These are phyloP conservation scores for Sycobia sp. DNA, from an alignment of 1,140 invertebrate genomes.

Conservation along the genomic window DNA sequence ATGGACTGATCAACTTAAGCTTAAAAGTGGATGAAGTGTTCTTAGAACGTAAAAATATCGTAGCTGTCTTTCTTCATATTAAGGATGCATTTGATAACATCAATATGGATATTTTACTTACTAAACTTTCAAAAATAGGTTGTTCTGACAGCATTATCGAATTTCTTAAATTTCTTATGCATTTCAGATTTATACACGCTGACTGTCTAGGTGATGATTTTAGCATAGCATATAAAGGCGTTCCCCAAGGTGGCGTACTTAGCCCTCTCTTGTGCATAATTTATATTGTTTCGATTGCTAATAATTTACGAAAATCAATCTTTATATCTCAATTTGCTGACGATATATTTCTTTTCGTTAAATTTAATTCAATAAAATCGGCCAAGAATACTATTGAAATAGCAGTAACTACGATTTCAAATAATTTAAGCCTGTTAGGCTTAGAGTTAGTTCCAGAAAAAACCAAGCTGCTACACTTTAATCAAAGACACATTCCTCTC, in stretches of 20 bases:
- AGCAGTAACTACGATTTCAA: not conserved
- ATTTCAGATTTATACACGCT: not conserved
- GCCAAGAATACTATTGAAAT: not conserved
- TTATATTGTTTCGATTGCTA: not conserved
- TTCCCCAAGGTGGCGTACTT: conserved; percentile 7
- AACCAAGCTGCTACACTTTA: not conserved
- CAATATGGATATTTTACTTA: not conserved
- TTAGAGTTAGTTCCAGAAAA: not conserved
- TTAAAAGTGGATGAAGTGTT: conserved; percentile 14
- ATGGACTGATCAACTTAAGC: not conserved
- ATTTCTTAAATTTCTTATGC: not conserved
- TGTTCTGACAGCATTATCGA: conserved; percentile 2
- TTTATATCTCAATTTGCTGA: not conserved
- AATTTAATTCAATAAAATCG: not conserved
- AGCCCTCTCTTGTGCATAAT: conserved; percentile 18
- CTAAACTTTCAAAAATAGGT: conserved; percentile 1
- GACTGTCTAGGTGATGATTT: not conserved
- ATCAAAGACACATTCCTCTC: no score
- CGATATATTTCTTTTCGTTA: not conserved
- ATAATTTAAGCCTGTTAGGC: not conserved
- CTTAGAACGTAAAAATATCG: not conserved
- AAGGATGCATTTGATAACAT: conserved; percentile 18
- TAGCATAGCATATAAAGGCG: not conserved
- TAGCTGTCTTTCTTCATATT: conserved; percentile 12
- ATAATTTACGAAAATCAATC: not conserved